Conservation (phyloP, 2,113 vertebrate genomes). For the Apodemus speciosus region DNA sequence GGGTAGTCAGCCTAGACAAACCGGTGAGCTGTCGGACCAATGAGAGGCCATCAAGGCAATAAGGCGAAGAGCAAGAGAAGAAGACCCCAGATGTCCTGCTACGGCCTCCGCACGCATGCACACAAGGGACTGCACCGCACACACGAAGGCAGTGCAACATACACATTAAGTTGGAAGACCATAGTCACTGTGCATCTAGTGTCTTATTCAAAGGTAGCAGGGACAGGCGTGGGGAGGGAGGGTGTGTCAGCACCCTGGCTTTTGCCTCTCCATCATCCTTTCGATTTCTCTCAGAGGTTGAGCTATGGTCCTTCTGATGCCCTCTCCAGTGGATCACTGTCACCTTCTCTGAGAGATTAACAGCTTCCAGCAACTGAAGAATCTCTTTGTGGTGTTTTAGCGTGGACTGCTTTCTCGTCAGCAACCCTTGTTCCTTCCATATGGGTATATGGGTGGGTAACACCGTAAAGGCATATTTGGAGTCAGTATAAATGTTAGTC, state of each 20-base stretch:
- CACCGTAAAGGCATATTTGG: not conserved
- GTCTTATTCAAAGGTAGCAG: not conserved
- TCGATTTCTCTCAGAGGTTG: not conserved
- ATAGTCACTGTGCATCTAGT: not conserved
- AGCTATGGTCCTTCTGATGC: not conserved
- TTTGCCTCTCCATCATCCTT: not conserved
- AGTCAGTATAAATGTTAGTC: conserved; percentile 6
- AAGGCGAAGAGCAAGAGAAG: not conserved
- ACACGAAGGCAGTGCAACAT: too few species aligned
- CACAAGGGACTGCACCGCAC: too few species aligned
- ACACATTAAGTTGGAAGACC: not conserved
- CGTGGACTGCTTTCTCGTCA: not conserved
- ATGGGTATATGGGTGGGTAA: not conserved
- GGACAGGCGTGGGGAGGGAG: not conserved
- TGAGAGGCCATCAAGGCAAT: not conserved
- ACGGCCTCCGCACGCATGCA: not conserved
- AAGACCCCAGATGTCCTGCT: not conserved
- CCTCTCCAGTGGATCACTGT: not conserved
- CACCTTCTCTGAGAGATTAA: conserved; percentile 6
- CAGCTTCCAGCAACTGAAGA: not conserved
- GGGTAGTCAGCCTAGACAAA: not conserved
- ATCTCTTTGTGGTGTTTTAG: conserved; percentile 10
- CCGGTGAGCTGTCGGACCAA: not conserved
- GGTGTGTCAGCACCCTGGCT: not conserved
- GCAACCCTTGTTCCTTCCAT: not conserved